phyloP scores from a whole-genome alignment of 1,140 invertebrate genomes.

The Magallana angulata region DNA sequence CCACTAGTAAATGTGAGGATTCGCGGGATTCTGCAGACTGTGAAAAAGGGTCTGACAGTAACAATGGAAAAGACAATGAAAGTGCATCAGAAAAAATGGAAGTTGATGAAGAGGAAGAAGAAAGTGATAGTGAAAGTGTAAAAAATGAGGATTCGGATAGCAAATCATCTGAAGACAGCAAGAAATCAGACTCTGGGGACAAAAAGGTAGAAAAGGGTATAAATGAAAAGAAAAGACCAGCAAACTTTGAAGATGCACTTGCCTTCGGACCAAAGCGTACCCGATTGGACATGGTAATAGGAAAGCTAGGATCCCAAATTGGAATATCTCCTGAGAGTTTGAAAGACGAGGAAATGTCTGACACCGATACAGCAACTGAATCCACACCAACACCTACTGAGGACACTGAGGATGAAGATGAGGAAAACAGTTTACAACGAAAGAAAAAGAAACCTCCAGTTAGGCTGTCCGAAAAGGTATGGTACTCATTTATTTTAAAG shows the following conservation, averaged over 20 bases:
- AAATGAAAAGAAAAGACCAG: constrained; percentile 56
- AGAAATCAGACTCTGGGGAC: constrained; percentile 13
- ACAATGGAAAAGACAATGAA: constrained; percentile 32
- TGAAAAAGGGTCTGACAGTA: not conserved
- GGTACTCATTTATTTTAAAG: too few relatives aligned
- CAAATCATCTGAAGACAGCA: constrained; percentile 6
- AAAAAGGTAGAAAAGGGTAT: not conserved
- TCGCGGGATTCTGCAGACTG: not conserved
- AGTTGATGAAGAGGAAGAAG: constrained; percentile 31
- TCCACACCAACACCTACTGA: constrained; percentile 54
- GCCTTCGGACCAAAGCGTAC: constrained; percentile 60
- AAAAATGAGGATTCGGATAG: constrained; percentile 25
- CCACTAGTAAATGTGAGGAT: constrained; percentile 29
- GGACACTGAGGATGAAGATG: constrained; percentile 60
- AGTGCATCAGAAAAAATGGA: constrained; percentile 34
- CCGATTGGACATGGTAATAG: constrained; percentile 65
- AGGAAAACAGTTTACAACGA: constrained; percentile 48
- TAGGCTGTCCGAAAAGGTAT: constrained; percentile 62
- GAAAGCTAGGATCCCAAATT: constrained; percentile 65
- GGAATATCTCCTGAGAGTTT: constrained; percentile 61
- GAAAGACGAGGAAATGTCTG: constrained; percentile 52
- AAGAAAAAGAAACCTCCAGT: constrained; percentile 55
- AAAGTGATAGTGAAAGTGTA: constrained; percentile 6
- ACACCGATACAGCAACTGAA: constrained; percentile 61
- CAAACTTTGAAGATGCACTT: constrained; percentile 42